Conservation (phyloP, 2,888 invertebrate genomes). For the Escarpia spicata region DNA sequence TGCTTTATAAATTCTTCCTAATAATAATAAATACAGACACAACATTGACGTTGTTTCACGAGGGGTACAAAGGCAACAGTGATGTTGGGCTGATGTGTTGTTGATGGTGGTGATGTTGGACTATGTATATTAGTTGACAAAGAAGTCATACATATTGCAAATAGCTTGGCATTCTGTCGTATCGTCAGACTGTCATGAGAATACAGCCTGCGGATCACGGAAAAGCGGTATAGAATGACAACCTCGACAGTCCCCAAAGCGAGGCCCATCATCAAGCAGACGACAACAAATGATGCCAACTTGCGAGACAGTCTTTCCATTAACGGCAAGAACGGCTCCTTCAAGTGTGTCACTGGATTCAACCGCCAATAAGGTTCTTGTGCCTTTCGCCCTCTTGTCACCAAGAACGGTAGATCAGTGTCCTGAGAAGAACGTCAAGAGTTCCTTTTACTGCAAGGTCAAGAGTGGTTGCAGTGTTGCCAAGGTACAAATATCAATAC, state of each 20-base stretch:
- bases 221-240: constrained; percentile 87
- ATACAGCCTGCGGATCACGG: constrained; percentile 70
- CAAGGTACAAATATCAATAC: not conserved
- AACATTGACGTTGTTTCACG: too few relatives aligned
- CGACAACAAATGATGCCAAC: constrained; percentile 69
- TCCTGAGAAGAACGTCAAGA: not conserved
- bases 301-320: constrained; percentile 67
- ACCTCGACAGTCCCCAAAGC: constrained; percentile 91
- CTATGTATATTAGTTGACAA: not conserved
- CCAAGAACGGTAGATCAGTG: not conserved
- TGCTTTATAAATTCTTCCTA: too few relatives aligned
- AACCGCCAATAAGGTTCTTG: not conserved
- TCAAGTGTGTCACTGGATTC: constrained; percentile 54
- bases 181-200: constrained; percentile 44
- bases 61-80: not conserved
- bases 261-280: constrained; percentile 89
- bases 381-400: not conserved
- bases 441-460: not conserved
- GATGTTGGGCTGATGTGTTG: not conserved
- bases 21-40: too few relatives aligned
- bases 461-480: not conserved
- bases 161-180: constrained; percentile 75
- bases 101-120: constrained; percentile 79
- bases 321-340: constrained; percentile 88
- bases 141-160: not conserved